These are phyloP conservation scores for Xanthorhoe designata DNA, from an alignment of 2,888 invertebrate genomes.

Conservation along the genomic window DNA sequence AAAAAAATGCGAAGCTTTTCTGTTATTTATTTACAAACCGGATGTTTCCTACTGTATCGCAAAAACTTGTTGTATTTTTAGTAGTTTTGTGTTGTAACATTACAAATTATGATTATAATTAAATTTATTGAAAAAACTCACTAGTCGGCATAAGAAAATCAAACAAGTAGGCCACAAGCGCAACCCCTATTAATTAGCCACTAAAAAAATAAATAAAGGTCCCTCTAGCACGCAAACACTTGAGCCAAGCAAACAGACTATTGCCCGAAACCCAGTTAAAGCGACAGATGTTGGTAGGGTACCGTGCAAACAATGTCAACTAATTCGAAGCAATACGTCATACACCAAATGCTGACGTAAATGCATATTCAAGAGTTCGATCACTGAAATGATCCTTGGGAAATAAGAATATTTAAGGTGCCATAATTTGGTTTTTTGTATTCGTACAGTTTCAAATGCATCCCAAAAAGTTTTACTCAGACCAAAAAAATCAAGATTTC, in stretches of 20 bases:
- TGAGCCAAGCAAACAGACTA: slow-evolving; percentile 58
- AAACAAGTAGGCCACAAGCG: slow-evolving; percentile 16
- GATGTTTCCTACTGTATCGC: too few relatives aligned
- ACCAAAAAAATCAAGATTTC: neutral
- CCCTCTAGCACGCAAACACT: slow-evolving; percentile 49
- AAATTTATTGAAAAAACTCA: too few relatives aligned
- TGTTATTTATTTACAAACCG: too few relatives aligned
- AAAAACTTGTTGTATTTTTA: too few relatives aligned
- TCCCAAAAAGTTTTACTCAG: too few relatives aligned
- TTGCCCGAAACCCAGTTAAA: slow-evolving; percentile 47
- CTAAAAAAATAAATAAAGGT: slow-evolving; percentile 50
- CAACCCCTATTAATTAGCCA: slow-evolving; percentile 37
- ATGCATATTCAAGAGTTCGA: slow-evolving; percentile 41
- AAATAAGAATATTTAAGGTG: neutral
- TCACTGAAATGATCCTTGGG: neutral
- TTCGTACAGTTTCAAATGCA: neutral
- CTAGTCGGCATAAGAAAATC: neutral
- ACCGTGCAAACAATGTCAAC: slow-evolving; percentile 72
- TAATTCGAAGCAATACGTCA: slow-evolving; percentile 75
- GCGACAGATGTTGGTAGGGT: slow-evolving; percentile 71
- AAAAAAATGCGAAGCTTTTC: too few relatives aligned
- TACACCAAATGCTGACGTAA: slow-evolving; percentile 72
- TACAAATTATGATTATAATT: too few relatives aligned
- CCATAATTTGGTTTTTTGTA: neutral
- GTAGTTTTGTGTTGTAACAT: too few relatives aligned